Base-by-base conservation (phyloP, 2,113 vertebrate species). In the Zosterops hypoxanthus region DNA sequence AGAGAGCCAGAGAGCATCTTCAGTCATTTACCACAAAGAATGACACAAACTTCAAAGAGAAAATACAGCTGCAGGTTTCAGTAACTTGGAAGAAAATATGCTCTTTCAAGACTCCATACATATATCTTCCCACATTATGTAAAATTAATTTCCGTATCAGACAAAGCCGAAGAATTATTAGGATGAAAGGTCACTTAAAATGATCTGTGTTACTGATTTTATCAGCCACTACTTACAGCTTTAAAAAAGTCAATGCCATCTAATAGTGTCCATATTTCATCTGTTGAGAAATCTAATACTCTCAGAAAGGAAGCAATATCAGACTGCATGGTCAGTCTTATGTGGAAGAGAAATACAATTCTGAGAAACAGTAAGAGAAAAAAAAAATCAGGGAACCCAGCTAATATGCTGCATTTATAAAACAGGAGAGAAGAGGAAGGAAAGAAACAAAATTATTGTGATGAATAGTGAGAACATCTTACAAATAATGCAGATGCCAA, bases 131-230 rank as follows among this genome's bases (percentile, higher is more conserved):
- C 63, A 77, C 59, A 93, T 94, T 97, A 95, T 82, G 66, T 73
- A 93, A 95, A 91, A 95, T 92, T 95, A 93, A 87, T 95, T 93
- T 95, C 89, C 28, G 6, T 94, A 82, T 92, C 94, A 92, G 66
- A 86, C 60, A 56, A 88, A 89, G 73, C 57, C 61, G 46, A 90
- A 94, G 82, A 91, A 92, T 96, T 85, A 92, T 76, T 68, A 90
- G 70, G 72, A 89, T 66, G 53, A 87, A 95, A 92, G 14, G 41
- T 84, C 72, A 28, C 80, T 95, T 93, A 82, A 94, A 97, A 91
- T 93, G 42, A 39, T 92, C 72, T 78, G 63, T 92, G 55, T 84
- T 92, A 66, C 65, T 88, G 88, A 92, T 95, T 94, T 87, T 72
- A 60, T 95, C 70, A 89, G 60, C 63, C 75, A 59, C 76, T 87